Percentiles rank a stretch among this genome's conserved stretches.
Conservation (phyloP, 2,797 vertebrate genomes). For the Cichlasoma orientale region DNA sequence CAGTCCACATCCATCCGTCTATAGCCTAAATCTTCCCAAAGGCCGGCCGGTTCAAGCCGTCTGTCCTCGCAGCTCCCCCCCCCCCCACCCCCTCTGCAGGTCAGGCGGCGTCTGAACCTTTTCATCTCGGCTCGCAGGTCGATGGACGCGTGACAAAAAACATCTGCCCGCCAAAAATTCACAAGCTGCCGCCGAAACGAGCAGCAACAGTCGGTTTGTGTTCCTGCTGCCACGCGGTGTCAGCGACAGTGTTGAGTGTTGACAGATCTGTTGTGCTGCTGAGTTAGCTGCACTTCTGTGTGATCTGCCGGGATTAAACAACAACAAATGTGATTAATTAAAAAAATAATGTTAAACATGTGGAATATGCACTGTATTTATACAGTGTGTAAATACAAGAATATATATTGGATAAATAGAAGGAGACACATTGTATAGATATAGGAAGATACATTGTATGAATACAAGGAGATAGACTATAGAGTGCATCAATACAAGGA, state of each 20-base stretch:
- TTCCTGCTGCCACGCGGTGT: conserved; percentile 32
- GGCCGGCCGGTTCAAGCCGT: conserved; percentile 20
- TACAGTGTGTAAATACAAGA: neutral
- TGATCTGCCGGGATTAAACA: conserved; percentile 12
- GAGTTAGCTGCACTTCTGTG: conserved; percentile 30
- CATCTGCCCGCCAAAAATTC: conserved; percentile 56
- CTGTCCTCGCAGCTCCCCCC: neutral
- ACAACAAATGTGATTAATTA: neutral
- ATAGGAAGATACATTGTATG: neutral
- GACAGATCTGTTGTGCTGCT: conserved; percentile 32
- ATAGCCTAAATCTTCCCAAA: conserved; percentile 48
- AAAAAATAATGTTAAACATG: neutral
- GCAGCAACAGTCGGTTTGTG: conserved; percentile 36
- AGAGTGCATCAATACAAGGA: neutral
- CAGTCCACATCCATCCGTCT: conserved; percentile 62
- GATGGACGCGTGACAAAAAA: conserved; percentile 37
- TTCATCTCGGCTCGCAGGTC: conserved; percentile 49
- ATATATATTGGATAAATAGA: neutral
- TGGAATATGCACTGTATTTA: neutral
- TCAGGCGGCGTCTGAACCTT: conserved; percentile 32
- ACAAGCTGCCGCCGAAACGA: conserved; percentile 46
- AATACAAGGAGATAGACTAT: neutral
- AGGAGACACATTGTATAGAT: neutral
- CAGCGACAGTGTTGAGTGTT: conserved; percentile 33
- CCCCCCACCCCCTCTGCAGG: conserved; percentile 20